Evolutionary conservation across 2,888 invertebrate species (phyloP).

Genomic region (Zygogramma bicolorata): DNA sequence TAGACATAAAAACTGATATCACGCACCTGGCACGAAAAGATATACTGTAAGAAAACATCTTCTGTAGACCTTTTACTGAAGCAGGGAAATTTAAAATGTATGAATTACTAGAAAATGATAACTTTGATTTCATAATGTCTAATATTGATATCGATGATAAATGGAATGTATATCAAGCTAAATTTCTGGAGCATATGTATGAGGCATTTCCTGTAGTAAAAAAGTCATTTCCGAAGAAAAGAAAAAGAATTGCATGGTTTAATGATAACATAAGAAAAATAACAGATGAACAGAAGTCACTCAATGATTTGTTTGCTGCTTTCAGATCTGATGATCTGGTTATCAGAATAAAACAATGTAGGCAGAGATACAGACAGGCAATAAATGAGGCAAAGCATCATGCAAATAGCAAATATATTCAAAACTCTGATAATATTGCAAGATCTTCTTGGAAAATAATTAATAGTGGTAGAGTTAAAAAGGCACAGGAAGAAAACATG

Average conservation of each 20-base stretch:
- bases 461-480: neutral
- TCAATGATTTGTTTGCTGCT: neutral
- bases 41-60: neutral
- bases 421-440: slow-evolving; percentile 7
- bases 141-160: slow-evolving; percentile 6
- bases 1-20: neutral
- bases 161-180: slow-evolving; percentile 2
- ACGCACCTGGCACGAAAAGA: neutral
- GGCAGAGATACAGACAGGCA: neutral
- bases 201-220: no score
- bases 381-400: neutral
- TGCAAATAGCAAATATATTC: neutral
- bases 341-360: neutral
- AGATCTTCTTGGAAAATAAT: slow-evolving; percentile 7
- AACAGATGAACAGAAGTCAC: neutral
- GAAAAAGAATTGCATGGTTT: neutral
- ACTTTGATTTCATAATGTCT: slow-evolving; percentile 4
- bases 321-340: neutral
- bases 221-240: neutral
- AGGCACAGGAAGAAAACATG: neutral
- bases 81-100: neutral
- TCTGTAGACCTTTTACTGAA: neutral
- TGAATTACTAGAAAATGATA: neutral
- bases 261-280: neutral
- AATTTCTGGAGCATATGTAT: slow-evolving; percentile 9